phyloP scores from a whole-genome alignment of 2,888 invertebrate species.

The Callosobruchus maculatus region DNA sequence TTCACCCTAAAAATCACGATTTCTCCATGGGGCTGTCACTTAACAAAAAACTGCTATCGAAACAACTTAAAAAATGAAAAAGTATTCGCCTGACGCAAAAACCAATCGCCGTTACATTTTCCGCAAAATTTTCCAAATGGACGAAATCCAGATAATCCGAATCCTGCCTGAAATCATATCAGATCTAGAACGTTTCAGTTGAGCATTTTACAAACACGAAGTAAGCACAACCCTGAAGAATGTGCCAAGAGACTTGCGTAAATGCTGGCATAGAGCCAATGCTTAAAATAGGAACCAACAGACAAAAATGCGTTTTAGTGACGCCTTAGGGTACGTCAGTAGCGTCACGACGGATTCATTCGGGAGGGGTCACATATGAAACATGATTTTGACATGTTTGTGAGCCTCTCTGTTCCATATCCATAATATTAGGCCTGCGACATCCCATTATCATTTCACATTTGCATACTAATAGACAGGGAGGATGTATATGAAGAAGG shows the following conservation, averaged over 20 bases:
- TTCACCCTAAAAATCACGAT: no score
- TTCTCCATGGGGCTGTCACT: no score
- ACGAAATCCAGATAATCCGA: not conserved
- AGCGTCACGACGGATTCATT: not conserved
- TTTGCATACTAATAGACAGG: no score
- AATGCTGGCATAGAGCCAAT: not conserved
- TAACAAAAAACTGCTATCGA: no score
- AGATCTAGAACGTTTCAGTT: not conserved
- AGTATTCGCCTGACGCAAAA: no score
- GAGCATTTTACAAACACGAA: not conserved
- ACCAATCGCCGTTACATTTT: no score
- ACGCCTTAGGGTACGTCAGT: not conserved
- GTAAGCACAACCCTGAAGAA: not conserved
- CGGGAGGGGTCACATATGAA: not conserved
- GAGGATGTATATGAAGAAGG: no score
- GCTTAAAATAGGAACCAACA: not conserved
- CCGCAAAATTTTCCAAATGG: no score
- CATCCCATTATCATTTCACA: no score
- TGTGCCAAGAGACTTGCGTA: not conserved
- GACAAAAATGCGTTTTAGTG: not conserved
- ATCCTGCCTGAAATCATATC: not conserved
- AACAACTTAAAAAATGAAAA: no score
- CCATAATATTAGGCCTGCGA: no score
- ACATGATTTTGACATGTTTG: not conserved
- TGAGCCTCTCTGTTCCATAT: no score